Evolutionary conservation across 2,113 vertebrate species (phyloP), one percentile per base, ranked within the genome.

Genomic region (Dipodomys ordii): DNA sequence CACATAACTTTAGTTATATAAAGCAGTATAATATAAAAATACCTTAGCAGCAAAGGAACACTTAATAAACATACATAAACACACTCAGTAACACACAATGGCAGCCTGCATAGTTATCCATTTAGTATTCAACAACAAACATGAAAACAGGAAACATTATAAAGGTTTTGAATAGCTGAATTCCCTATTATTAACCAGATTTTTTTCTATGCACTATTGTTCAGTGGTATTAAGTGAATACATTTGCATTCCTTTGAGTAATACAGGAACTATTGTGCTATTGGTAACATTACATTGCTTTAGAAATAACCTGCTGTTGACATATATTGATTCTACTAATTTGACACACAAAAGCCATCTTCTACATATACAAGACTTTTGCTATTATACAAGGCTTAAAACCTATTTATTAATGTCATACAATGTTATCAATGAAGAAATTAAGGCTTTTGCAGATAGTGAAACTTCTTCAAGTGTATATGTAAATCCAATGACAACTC

Each of bases 271-370:
- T 35, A 25, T 62, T 76, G 74, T 49, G 1, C 7, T 71, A 86
- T 60, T 65, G 22, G 35, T 32, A 72, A 71, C 44, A 87, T 65
- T 79, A 18, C 39, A 27, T 82, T 69, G 65, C 60, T 88, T 92
- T 62, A 60, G 65, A 88, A 91, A 87, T 83, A 91, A 87, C 35
- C 28, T 83, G 8, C 9, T 92, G 46, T 67, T 79, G 27, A 88
- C 8, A 81, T 32, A 22, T 1, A 86, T 49, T 71, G 49, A 92
- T 74, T 88, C 23, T 64, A 49, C 3, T 90, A 30, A 92, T 44
- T 65, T 71, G 39, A 82, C 71, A 62, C 13, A 28, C 20, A 30
- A 80, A 88, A 84, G 39, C 62, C 23, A 49, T 23, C 11, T 32
- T 82, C 13, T 35, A 87, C 18, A 93, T 81, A 44, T 57, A 35